Percentiles rank a stretch among this genome's conserved stretches.
Evolutionary conservation across 2,888 invertebrate species (phyloP).

Genomic region (Pheosia gnoma): DNA sequence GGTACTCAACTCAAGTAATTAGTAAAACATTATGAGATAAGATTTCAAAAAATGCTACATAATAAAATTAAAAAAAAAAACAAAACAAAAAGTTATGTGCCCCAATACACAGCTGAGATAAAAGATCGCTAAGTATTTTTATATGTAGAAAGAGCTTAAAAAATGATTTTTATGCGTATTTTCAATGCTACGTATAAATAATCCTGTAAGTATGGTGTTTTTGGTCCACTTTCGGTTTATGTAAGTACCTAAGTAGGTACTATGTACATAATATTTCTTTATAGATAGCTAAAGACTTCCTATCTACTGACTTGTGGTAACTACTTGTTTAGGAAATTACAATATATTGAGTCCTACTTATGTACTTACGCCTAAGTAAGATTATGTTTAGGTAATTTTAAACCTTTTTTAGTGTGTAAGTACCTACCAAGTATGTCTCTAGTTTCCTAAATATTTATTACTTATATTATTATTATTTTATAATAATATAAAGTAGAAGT

Average conservation of each 20-base stretch:
- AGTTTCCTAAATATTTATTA: slow-evolving; percentile 26
- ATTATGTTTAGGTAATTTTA: too few species aligned
- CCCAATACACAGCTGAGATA: too few species aligned
- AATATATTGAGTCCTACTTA: slow-evolving; percentile 2
- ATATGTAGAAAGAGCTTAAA: background rate
- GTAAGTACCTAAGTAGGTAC: background rate
- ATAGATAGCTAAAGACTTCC: background rate
- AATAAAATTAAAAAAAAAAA: background rate
- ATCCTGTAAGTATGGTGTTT: slow-evolving; percentile 21
- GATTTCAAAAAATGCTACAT: slow-evolving; percentile 13
- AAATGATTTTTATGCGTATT: slow-evolving; percentile 66
- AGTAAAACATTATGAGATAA: background rate
- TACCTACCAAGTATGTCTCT: slow-evolving; percentile 11
- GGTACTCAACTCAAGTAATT: too few species aligned
- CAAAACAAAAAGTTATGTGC: too few species aligned
- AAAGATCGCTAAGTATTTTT: too few species aligned
- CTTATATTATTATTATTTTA: slow-evolving; percentile 70
- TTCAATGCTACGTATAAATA: slow-evolving; percentile 59
- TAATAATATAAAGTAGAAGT: slow-evolving; percentile 73
- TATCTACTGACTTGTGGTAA: too few species aligned
- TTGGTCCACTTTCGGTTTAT: background rate
- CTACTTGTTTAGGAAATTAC: background rate
- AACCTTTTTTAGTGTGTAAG: too few species aligned
- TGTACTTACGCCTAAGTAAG: slow-evolving; percentile 5
- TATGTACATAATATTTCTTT: background rate